Base-by-base conservation (phyloP, 2,888 invertebrate species). In the Agrotis puta region DNA sequence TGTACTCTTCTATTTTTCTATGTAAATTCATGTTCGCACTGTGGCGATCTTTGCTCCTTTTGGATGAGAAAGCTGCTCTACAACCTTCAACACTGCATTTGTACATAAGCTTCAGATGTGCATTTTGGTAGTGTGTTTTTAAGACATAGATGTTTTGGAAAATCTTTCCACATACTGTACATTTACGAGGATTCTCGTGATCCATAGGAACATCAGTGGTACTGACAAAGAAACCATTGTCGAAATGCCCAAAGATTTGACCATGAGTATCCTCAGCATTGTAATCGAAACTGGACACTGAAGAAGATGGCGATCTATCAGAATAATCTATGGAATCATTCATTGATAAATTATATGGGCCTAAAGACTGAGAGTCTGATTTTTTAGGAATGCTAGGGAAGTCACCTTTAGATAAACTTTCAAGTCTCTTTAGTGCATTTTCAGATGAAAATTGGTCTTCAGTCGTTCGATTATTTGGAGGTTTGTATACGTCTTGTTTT, bases 61-160 rank as follows among this genome's bases (percentile, higher is more conserved):
- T 99, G 0, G 99, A 99, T 7, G 99, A 98, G 92, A 99, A 99
- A 0, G 99, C 98, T 0, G 99, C 99, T 93, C 98, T 98, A 92
- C 99, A 99, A 1, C 99, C 99, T 82, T 99, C 99, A 39, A 99
- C 98, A 88, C 98, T 98, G 94, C 99, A 99, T 90, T 98, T 98
- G 94, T 99, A 99, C 98, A 99, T 98, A 74, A 99, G 95, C 94
- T 99, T 99, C 65, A 99, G 97, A 94, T 99, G 99, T 14, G 98
- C 98, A 92, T 98, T 99, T 96, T 99, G 99, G 92, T 99, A 99
- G 92, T 99, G 99, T 2, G 98, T 98, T 94, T 99, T 99, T 33
- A 99, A 97, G 63, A 98, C 98, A 90, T 99, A 99, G 87, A 98
- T 98, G 90, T 99, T 99, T 92, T 98, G 98, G 93, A 99, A 99